Evolutionary conservation across 2,888 invertebrate species (phyloP), one percentile per base, ranked within the genome.

Genomic region (Catocala sponsa): DNA sequence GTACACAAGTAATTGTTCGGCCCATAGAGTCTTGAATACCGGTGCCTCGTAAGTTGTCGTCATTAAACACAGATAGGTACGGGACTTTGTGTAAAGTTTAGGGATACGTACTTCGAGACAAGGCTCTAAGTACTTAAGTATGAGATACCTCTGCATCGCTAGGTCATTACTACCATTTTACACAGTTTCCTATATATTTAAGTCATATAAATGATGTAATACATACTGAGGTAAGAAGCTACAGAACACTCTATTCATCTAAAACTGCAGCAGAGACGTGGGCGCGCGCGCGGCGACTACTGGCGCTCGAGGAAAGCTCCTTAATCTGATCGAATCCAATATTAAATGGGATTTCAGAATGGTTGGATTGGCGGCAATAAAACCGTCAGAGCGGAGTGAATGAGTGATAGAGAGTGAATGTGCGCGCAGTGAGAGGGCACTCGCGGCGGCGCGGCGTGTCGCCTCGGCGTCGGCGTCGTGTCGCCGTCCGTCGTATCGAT

Each of bases 361-460:
- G 53, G 48, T 15, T 15, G 47, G 56, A 44, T 48, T 46, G 42
- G 47, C 15, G 49, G 53, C 44, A 56, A 74, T 75, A 72, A 72
- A 72, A 64, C 61, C 64, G 64, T 68, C 64, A 61, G 44, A 32
- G 11, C 38, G 25, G 41, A 47, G 9, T 25, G 38, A 13, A 47
- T n/a, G 47, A 48, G 25, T 12, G n/a, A 47, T 47, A 48, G 46
- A 11, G 32, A 38, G 48, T 55, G 32, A 55, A 32, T 12, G 12
- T 25, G 5, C n/a, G 55, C 32, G 47, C 25, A 48, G 42, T 12
- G 55, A 48, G 42, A 7, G 41, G 25, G 25, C 25, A 25, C 25
- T 25, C 25, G 25, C 15, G 43, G n/a, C n/a, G 43, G 11, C 38
- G 9, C 9, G 9, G 0, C 42, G 5, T n/a, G 42, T 11, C 42